These are phyloP conservation scores for Zaprionus ornatus DNA, from an alignment of 1,140 invertebrate species.

Conservation along the genomic window DNA sequence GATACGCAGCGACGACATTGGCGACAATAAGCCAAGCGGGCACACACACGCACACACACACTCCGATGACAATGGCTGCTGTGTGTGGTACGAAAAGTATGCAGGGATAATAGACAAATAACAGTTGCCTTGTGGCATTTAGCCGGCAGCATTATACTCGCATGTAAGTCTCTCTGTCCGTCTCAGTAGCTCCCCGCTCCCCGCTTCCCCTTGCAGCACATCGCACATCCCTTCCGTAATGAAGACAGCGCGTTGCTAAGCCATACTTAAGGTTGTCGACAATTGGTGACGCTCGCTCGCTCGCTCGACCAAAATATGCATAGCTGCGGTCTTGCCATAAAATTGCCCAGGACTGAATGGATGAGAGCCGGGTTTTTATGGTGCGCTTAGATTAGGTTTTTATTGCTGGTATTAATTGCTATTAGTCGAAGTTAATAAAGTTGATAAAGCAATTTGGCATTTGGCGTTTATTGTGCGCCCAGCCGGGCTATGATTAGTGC, in stretches of 20 bases:
- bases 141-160: constrained; percentile 58
- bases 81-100: constrained; percentile 45
- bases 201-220: not conserved
- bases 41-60: constrained; percentile 30
- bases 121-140: constrained; percentile 79
- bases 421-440: constrained; percentile 82
- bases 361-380: constrained; percentile 64
- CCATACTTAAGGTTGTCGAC: constrained; percentile 82
- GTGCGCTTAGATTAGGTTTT: constrained; percentile 75
- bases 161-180: constrained; percentile 5
- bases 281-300: constrained; percentile 56
- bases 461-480: constrained; percentile 71
- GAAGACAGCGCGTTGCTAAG: constrained; percentile 74
- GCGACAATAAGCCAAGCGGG: constrained; percentile 70
- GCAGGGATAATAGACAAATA: constrained; percentile 80
- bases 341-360: constrained; percentile 46
- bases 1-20: constrained; percentile 68
- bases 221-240: constrained; percentile 64
- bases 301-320: constrained; percentile 57
- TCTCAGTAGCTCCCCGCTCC: not conserved
- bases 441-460: constrained; percentile 82
- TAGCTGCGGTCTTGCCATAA: constrained; percentile 55
- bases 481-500: constrained; percentile 66
- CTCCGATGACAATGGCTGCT: constrained; percentile 22
- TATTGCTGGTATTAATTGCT: constrained; percentile 82